phyloP scores from a whole-genome alignment of 1,140 invertebrate species.

The Sarcophaga peregrina region DNA sequence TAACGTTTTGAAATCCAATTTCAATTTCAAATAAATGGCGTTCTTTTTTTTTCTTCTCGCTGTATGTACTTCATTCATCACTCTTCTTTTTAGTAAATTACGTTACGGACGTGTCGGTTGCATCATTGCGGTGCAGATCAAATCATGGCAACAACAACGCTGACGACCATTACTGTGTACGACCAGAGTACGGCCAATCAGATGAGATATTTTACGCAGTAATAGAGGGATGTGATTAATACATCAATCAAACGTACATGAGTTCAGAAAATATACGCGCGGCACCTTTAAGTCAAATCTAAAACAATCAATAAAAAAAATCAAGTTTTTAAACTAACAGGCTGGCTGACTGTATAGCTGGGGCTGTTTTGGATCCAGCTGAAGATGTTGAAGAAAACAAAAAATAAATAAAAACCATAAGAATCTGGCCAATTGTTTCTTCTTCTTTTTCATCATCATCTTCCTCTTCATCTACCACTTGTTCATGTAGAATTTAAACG shows the following conservation, averaged over 20 bases:
- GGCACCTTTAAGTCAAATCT: conserved; percentile 34
- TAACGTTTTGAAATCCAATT: conserved; percentile 46
- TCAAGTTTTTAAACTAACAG: neutral
- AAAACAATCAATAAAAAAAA: conserved; percentile 33
- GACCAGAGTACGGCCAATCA: too few species aligned
- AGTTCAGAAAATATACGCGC: conserved; percentile 7
- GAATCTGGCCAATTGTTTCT: neutral
- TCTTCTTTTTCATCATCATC: too few species aligned
- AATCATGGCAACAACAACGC: neutral
- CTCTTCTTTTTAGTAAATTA: conserved; percentile 43
- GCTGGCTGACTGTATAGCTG: neutral
- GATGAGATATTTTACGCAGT: neutral
- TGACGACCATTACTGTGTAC: too few species aligned
- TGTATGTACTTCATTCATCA: too few species aligned
- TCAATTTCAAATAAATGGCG: conserved; percentile 46
- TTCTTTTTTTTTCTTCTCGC: neutral
- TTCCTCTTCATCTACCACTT: too few species aligned
- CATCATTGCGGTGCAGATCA: conserved; percentile 14
- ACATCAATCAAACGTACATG: neutral
- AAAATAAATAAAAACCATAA: too few species aligned
- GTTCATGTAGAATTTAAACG: neutral
- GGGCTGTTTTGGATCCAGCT: neutral
- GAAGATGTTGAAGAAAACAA: too few species aligned
- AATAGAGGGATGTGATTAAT: conserved; percentile 16
- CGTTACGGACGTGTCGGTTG: conserved; percentile 45